A percentile compares a stretch with the other conserved stretches of the same genome.
Conservation (phyloP, 64 coral and sea anemone species). For the Exaiptasia diaphana region DNA sequence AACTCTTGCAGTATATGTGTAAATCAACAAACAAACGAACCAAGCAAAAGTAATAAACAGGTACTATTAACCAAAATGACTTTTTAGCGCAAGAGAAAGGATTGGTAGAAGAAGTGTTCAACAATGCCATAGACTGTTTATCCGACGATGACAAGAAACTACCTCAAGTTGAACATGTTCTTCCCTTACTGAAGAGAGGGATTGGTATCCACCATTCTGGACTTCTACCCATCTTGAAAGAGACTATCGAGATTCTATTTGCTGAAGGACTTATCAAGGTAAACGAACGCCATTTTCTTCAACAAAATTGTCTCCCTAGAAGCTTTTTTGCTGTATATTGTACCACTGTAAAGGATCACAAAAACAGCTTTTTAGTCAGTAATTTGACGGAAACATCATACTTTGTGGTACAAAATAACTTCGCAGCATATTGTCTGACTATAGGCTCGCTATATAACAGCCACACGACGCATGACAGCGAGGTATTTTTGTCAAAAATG, state of each 20-base stretch:
- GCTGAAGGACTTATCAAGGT: conserved; percentile 98
- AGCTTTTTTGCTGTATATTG: too few species aligned
- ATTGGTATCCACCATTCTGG: conserved; percentile 99
- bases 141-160: conserved; percentile 89
- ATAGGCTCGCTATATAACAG: too few species aligned
- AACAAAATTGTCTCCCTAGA: not conserved
- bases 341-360: too few species aligned
- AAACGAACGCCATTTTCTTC: not conserved
- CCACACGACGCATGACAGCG: too few species aligned
- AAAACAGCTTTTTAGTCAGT: too few species aligned
- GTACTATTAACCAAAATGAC: not conserved
- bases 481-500: too few species aligned
- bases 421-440: too few species aligned
- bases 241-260: conserved; percentile 98
- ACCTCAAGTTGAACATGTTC: conserved; percentile 96
- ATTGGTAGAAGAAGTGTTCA: conserved; percentile 94
- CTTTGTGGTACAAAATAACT: too few species aligned
- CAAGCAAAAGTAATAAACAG: too few species aligned
- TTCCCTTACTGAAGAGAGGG: conserved; percentile 85
- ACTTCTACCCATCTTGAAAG: conserved; percentile 94
- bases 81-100: conserved; percentile 75
- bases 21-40: too few species aligned
- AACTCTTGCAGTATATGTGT: too few species aligned
- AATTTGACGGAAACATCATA: too few species aligned
- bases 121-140: conserved; percentile 93